A percentile compares a stretch with the other conserved stretches of the same genome.
phyloP scores from a whole-genome alignment of 2,888 invertebrate species.

The Trichopria drosophilae region DNA sequence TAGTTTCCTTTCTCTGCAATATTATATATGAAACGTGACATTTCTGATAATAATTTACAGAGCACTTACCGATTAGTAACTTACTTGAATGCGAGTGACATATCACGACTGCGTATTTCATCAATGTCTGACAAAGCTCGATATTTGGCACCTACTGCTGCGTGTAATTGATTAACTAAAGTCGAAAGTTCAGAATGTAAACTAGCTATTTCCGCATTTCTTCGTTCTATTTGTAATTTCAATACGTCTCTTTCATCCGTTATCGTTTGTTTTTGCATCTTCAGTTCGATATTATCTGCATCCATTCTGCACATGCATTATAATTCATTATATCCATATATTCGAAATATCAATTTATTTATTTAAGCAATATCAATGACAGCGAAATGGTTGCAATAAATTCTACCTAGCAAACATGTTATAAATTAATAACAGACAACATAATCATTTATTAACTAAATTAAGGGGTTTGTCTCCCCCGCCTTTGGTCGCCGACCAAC shows the following conservation, averaged over 20 bases:
- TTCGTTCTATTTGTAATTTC: constrained; percentile 70
- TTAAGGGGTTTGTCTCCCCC: no score
- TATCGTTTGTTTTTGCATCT: constrained; percentile 71
- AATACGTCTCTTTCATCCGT: constrained; percentile 77
- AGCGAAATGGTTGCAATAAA: no score
- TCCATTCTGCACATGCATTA: constrained; percentile 58
- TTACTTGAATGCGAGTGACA: constrained; percentile 74
- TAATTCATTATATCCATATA: constrained; percentile 6
- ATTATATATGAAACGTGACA: background rate
- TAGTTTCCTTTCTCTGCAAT: constrained; percentile 71
- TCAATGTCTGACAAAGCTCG: constrained; percentile 79
- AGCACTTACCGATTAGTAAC: constrained; percentile 31
- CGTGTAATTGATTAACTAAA: constrained; percentile 73
- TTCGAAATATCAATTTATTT: no score
- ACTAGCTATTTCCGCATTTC: constrained; percentile 74
- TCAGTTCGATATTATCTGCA: constrained; percentile 67
- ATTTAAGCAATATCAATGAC: no score
- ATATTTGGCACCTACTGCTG: constrained; percentile 79
- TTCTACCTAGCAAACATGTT: no score
- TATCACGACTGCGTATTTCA: constrained; percentile 79
- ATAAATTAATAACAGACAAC: no score
- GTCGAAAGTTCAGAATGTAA: constrained; percentile 70
- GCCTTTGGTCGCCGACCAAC: no score
- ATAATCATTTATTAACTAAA: no score
- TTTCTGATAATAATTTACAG: background rate